Percentiles rank a stretch among this genome's conserved stretches.
phyloP scores from a whole-genome alignment of 2,888 invertebrate species.

The Tipula vernalis region DNA sequence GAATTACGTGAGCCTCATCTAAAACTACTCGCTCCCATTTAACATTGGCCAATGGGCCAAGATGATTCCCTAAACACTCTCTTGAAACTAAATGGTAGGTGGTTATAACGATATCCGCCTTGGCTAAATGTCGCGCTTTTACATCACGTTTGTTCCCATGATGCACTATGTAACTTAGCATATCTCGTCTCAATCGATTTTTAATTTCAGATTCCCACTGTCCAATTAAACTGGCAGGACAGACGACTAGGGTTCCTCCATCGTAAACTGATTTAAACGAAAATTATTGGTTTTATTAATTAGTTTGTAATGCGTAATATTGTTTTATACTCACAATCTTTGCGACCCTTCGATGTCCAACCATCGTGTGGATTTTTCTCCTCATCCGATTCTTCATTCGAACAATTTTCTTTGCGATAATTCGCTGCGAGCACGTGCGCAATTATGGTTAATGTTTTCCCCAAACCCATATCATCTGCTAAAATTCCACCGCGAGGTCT shows the following conservation, averaged over 20 bases:
- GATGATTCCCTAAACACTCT: conserved; percentile 39
- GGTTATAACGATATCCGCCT: conserved; percentile 73
- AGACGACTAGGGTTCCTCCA: conserved; percentile 77
- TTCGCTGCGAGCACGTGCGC: conserved; percentile 43
- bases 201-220: conserved; percentile 82
- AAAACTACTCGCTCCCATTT: conserved; percentile 78
- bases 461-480: conserved; percentile 43
- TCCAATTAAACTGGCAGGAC: conserved; percentile 79
- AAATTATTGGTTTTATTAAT: not conserved
- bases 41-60: conserved; percentile 51
- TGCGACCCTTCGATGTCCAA: conserved; percentile 30
- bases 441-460: conserved; percentile 73
- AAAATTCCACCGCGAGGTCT: conserved; percentile 77
- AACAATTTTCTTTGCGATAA: conserved; percentile 18
- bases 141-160: conserved; percentile 69
- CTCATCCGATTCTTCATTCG: conserved; percentile 18
- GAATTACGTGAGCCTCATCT: conserved; percentile 87
- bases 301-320: not conserved
- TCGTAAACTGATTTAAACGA: conserved; percentile 29
- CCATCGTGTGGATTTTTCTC: conserved; percentile 12
- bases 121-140: conserved; percentile 47
- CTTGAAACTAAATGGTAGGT: conserved; percentile 67
- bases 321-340: conserved; percentile 22
- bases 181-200: conserved; percentile 45
- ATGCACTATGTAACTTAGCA: conserved; percentile 54